These are phyloP conservation scores for Tenthredo amoena DNA, from an alignment of 2,888 invertebrate species.

Conservation along the genomic window DNA sequence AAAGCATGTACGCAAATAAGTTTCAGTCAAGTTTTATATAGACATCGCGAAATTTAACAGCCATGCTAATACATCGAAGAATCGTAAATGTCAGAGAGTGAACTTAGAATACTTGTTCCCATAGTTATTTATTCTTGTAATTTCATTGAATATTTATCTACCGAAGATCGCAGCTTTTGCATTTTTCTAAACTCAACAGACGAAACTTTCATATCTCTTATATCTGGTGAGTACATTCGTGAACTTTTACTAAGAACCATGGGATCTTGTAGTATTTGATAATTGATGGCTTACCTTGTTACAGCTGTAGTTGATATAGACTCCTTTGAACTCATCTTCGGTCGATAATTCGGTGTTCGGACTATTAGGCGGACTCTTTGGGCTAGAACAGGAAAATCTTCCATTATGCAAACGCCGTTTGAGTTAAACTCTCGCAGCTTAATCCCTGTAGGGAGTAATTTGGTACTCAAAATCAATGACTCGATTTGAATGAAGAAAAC, in stretches of 20 bases:
- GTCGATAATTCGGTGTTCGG: constrained; percentile 90
- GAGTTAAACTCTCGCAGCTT: background rate
- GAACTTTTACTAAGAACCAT: background rate
- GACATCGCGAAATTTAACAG: background rate
- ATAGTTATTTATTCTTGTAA: background rate
- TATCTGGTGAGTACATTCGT: background rate
- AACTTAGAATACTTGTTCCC: background rate
- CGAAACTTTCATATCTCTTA: background rate
- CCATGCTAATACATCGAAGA: background rate
- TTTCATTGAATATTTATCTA: background rate
- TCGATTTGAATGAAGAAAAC: background rate
- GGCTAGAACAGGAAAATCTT: constrained; percentile 79
- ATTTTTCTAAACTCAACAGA: background rate
- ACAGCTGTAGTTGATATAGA: constrained; percentile 88
- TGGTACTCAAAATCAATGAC: background rate
- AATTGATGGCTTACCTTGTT: constrained; percentile 79
- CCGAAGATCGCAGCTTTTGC: background rate
- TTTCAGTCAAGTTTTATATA: background rate
- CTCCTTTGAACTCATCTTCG: constrained; percentile 88
- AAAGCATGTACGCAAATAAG: background rate
- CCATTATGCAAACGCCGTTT: background rate
- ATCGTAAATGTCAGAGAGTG: background rate
- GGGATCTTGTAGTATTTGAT: constrained; percentile 52
- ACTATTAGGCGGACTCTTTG: constrained; percentile 96
- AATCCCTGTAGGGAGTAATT: background rate